Evolutionary conservation across 2,888 invertebrate genomes (phyloP).

Genomic region (Acrobasis suavella): DNA sequence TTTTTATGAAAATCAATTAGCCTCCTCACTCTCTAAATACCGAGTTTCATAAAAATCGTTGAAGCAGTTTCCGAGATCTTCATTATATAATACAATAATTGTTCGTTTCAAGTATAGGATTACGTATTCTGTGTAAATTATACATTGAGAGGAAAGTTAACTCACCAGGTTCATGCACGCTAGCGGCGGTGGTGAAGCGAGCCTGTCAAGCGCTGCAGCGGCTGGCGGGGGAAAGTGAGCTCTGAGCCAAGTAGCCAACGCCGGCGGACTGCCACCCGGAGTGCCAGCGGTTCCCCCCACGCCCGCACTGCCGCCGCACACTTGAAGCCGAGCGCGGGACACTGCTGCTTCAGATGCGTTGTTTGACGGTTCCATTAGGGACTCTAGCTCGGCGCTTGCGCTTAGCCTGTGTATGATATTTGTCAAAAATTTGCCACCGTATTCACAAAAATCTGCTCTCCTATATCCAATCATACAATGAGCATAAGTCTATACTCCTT

Average conservation of each 20-base stretch:
- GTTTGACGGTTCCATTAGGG: constrained; percentile 49
- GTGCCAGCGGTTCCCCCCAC: constrained; percentile 38
- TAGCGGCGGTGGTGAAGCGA: constrained; percentile 58
- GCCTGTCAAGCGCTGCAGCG: constrained; percentile 57
- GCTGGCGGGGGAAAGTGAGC: constrained; percentile 61
- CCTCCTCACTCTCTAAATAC: too few species aligned
- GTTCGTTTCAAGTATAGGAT: too few species aligned
- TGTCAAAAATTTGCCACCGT: too few species aligned
- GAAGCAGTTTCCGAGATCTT: too few species aligned
- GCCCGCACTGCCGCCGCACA: constrained; percentile 47
- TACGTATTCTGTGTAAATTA: too few species aligned
- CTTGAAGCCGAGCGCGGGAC: constrained; percentile 54
- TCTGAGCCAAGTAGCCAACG: constrained; percentile 66
- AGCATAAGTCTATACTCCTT: too few species aligned
- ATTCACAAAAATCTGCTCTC: too few species aligned
- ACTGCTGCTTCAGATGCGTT: constrained; percentile 57
- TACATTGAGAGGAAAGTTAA: neutral
- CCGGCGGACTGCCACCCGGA: constrained; percentile 48
- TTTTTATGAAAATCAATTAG: too few species aligned
- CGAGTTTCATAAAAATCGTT: too few species aligned
- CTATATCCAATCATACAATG: too few species aligned
- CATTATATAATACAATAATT: too few species aligned
- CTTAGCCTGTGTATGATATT: constrained; percentile 51
- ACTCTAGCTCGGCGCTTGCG: constrained; percentile 62
- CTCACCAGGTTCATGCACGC: constrained; percentile 59